Evolutionary conservation across 2,113 vertebrate species (phyloP).

Genomic region (Damaliscus lunatus): DNA sequence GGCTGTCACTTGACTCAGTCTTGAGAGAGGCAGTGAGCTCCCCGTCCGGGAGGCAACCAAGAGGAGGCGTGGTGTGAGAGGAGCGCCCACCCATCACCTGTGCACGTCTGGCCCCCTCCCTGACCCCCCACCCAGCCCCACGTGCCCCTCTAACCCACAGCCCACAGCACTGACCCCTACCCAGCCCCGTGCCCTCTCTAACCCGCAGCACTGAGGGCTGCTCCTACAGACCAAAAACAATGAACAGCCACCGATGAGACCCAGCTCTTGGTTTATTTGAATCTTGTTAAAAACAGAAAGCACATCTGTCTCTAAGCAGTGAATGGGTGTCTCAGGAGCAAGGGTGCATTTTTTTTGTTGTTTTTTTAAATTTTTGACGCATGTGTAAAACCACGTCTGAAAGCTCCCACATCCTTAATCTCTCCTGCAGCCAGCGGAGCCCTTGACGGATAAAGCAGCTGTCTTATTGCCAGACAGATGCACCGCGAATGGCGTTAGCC

Average conservation of each 20-base stretch:
- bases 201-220: not conserved
- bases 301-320: not conserved
- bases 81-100: fast-evolving
- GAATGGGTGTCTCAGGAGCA: not conserved
- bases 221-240: not conserved
- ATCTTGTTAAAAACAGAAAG: slow-evolving; percentile 14
- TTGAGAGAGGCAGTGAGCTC: not conserved
- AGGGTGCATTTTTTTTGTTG: not conserved
- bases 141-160: not conserved
- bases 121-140: not conserved
- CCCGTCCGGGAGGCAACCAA: fast-evolving
- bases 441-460: slow-evolving; percentile 16
- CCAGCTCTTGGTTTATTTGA: no score
- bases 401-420: slow-evolving; percentile 22
- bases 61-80: fast-evolving
- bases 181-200: fast-evolving
- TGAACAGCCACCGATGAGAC: not conserved
- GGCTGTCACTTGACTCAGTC: not conserved
- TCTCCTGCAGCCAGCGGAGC: slow-evolving; percentile 30
- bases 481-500: not conserved
- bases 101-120: fast-evolving
- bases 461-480: slow-evolving; percentile 44
- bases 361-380: not conserved
- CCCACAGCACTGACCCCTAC: not conserved
- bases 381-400: not conserved